Conservation (phyloP, 2,888 invertebrate species). For the Lepidonotus clava region DNA sequence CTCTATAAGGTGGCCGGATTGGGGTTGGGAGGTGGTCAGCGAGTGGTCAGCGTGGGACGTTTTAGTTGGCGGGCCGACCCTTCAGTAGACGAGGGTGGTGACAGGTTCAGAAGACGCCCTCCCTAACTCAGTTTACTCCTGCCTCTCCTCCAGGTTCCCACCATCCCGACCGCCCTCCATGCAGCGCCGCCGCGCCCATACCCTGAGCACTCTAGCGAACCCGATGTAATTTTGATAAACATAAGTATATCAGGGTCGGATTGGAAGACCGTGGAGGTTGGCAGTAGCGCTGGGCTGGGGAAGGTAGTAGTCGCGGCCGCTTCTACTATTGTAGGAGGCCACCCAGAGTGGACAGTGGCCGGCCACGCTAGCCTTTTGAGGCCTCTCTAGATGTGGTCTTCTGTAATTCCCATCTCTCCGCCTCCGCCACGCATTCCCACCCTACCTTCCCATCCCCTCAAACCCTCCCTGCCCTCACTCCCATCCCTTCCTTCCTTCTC, state of each 20-base stretch:
- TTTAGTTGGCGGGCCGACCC: too few species aligned
- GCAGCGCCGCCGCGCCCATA: not conserved
- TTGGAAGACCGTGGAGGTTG: not conserved
- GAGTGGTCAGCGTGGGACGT: too few species aligned
- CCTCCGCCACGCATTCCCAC: not conserved
- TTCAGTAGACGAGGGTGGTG: too few species aligned
- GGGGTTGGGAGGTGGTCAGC: too few species aligned
- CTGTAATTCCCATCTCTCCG: slow-evolving; percentile 25
- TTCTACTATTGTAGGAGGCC: slow-evolving; percentile 15
- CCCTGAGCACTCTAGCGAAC: slow-evolving; percentile 13
- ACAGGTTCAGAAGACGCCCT: not conserved
- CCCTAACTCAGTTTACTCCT: slow-evolving; percentile 6
- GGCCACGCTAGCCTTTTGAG: slow-evolving; percentile 8
- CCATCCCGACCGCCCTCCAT: not conserved
- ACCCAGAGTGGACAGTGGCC: not conserved
- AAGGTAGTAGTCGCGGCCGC: not conserved
- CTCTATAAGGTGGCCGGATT: too few species aligned
- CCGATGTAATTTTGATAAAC: slow-evolving; percentile 53
- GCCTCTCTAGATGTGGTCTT: not conserved
- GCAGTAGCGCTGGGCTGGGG: not conserved
- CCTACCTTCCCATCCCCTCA: not conserved
- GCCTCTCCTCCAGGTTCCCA: not conserved
- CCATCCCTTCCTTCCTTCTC: not conserved
- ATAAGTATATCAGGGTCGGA: slow-evolving; percentile 41
- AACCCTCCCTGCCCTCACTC: not conserved